These are phyloP conservation scores for Cervus canadensis DNA, from an alignment of 2,113 vertebrate genomes.

Conservation along the genomic window DNA sequence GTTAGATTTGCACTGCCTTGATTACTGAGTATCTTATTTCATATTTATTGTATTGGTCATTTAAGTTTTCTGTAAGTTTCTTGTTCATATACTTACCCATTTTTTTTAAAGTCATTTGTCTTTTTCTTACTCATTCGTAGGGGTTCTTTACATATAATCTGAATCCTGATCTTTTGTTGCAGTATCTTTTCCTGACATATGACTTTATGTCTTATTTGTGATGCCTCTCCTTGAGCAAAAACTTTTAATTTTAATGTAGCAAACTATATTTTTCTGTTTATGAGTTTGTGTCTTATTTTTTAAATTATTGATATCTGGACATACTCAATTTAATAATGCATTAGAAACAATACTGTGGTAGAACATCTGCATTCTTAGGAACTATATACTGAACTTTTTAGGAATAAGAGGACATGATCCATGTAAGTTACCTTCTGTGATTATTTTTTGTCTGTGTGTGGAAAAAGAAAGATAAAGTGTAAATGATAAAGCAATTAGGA, in stretches of 20 bases:
- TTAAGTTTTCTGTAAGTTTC: background rate
- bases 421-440: background rate
- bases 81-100: background rate
- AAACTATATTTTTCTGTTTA: background rate
- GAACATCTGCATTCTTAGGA: background rate
- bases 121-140: background rate
- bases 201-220: background rate
- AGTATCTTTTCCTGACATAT: background rate
- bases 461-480: background rate
- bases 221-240: background rate
- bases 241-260: constrained; percentile 15
- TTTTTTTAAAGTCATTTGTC: background rate
- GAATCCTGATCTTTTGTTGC: background rate
- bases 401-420: background rate
- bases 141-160: background rate
- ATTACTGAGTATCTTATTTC: background rate
- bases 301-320: background rate
- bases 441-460: background rate
- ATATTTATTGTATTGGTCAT: background rate
- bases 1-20: background rate
- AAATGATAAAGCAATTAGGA: background rate
- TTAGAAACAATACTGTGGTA: background rate
- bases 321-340: background rate
- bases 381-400: background rate
- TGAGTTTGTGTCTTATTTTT: background rate